Conservation (phyloP, 2,113 vertebrate genomes). For the Chlorodrepanis virens region DNA sequence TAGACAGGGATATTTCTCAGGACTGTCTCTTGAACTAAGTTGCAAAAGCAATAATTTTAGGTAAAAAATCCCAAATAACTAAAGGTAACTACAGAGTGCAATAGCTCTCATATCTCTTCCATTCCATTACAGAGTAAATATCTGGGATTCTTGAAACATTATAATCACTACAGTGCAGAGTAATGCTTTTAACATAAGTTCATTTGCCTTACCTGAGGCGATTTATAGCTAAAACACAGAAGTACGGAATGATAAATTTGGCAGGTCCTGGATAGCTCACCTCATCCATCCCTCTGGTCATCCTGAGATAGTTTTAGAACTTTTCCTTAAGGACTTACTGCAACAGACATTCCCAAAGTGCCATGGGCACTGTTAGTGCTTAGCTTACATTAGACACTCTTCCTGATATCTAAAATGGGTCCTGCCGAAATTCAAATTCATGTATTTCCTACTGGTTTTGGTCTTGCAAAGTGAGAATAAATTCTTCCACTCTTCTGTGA, state of each 20-base stretch:
- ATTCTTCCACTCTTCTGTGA: not conserved
- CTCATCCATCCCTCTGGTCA: not conserved
- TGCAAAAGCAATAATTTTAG: not conserved
- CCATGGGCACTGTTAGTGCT: not conserved
- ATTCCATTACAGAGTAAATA: not conserved
- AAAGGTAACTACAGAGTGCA: not conserved
- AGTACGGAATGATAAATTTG: not conserved
- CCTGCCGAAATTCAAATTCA: not conserved
- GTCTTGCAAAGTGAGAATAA: not conserved
- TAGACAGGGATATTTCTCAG: not conserved
- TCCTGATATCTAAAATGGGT: not conserved
- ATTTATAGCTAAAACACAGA: not conserved
- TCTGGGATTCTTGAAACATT: not conserved
- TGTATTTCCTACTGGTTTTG: not conserved
- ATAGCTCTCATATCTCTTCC: not conserved
- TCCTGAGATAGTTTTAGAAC: not conserved
- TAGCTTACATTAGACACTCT: not conserved
- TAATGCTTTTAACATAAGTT: not conserved
- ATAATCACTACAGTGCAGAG: not conserved
- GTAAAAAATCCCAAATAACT: not conserved
- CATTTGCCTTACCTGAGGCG: not conserved
- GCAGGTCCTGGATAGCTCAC: not conserved
- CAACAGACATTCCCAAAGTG: not conserved
- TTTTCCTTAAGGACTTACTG: not conserved
- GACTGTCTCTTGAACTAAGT: not conserved